Conservation (phyloP, 1,140 invertebrate genomes). For the Octopus bimaculoides region DNA sequence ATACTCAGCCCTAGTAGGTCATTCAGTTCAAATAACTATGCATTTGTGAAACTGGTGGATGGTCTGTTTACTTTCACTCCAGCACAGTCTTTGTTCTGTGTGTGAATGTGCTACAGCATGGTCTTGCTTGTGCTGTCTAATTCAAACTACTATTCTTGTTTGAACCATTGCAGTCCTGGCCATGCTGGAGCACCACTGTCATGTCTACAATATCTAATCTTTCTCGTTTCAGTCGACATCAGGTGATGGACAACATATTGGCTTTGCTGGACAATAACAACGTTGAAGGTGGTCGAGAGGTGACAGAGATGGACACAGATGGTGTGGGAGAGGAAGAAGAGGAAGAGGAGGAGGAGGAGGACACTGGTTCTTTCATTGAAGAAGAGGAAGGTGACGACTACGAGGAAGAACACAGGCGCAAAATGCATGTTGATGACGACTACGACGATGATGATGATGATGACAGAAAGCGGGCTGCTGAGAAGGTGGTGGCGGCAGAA, state of each 20-base stretch:
- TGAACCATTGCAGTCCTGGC: slow-evolving; percentile 4
- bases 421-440: not conserved
- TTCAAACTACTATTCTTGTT: not conserved
- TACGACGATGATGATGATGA: not conserved
- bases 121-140: not conserved
- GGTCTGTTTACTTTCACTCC: no score
- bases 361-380: not conserved
- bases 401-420: not conserved
- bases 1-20: no score
- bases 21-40: no score
- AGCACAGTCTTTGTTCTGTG: no score
- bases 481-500: not conserved
- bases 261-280: slow-evolving; percentile 4
- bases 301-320: not conserved
- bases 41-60: no score
- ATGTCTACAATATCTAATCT: not conserved
- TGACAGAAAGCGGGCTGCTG: not conserved
- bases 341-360: slow-evolving; percentile 6
- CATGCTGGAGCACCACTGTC: not conserved
- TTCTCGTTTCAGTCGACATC: slow-evolving; percentile 12
- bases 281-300: slow-evolving; percentile 8
- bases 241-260: slow-evolving; percentile 16
- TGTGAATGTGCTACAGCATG: no score
- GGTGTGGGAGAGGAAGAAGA: not conserved
- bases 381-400: not conserved